These are phyloP conservation scores for Cyaniris semiargus DNA, from an alignment of 2,888 invertebrate genomes.

Conservation along the genomic window DNA sequence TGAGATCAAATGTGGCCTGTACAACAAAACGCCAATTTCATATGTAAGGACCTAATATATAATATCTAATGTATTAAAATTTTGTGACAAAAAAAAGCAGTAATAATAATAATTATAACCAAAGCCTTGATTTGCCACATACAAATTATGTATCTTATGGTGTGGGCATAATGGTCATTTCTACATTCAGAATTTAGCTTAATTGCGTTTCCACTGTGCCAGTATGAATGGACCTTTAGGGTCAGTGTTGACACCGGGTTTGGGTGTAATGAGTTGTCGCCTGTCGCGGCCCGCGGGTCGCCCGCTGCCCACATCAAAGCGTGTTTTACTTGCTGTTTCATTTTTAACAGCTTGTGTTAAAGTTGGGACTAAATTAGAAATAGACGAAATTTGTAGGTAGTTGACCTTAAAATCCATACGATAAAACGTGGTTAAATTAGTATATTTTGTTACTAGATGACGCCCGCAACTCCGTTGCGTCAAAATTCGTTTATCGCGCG, in stretches of 20 bases:
- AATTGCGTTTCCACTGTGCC: background rate
- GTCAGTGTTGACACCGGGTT: conserved; percentile 14
- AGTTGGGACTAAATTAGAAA: background rate
- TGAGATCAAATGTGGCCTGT: no score
- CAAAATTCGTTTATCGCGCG: no score
- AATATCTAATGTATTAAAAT: no score
- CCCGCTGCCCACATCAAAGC: conserved; percentile 11
- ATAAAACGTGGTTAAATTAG: no score
- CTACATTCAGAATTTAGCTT: background rate
- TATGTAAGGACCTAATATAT: no score
- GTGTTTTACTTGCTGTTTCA: conserved; percentile 2
- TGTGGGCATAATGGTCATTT: background rate
- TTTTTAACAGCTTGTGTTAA: background rate
- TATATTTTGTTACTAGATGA: no score
- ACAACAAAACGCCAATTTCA: no score
- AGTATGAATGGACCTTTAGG: background rate
- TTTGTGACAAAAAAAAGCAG: no score
- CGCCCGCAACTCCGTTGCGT: no score
- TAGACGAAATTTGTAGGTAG: background rate
- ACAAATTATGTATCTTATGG: background rate
- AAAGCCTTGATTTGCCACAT: no score
- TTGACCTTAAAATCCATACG: no score
- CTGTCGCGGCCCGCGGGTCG: background rate
- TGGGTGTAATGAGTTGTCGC: conserved; percentile 2
- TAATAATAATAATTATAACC: no score